Percentiles rank a stretch among this genome's conserved stretches.
These are phyloP conservation scores for Otus scops DNA, from an alignment of 2,797 vertebrate species.

Conservation along the genomic window DNA sequence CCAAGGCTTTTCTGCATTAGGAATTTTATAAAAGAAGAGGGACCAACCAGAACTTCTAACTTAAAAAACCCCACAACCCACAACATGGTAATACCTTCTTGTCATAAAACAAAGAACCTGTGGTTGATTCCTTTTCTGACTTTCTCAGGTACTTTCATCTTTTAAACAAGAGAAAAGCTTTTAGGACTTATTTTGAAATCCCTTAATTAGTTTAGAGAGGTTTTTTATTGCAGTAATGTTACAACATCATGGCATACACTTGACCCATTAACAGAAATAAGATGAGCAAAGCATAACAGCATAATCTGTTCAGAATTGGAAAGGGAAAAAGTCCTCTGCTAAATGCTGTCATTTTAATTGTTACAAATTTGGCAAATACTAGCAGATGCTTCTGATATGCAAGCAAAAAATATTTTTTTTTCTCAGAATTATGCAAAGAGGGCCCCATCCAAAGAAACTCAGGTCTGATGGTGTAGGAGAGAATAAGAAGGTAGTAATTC, in stretches of 20 bases:
- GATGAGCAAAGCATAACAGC: background rate
- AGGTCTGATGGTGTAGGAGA: background rate
- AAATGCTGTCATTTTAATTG: background rate
- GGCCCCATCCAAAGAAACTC: background rate
- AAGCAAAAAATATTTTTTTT: accelerated
- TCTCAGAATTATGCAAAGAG: background rate
- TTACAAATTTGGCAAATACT: background rate
- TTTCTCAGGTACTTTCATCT: background rate
- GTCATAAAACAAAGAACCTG: background rate
- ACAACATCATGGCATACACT: background rate
- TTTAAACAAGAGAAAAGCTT: background rate
- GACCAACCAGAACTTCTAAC: background rate
- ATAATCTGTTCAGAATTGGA: background rate
- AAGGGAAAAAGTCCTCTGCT: background rate
- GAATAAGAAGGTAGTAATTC: background rate
- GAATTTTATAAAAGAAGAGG: background rate
- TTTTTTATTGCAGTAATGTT: background rate
- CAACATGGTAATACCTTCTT: background rate
- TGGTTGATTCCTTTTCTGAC: background rate
- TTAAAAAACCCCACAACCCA: background rate
- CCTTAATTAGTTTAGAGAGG: background rate
- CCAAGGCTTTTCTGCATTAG: background rate
- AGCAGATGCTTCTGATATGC: background rate
- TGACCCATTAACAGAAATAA: background rate
- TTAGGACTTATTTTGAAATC: background rate